Base-by-base conservation (phyloP, 2,888 invertebrate species). In the Ochropleura leucogaster region DNA sequence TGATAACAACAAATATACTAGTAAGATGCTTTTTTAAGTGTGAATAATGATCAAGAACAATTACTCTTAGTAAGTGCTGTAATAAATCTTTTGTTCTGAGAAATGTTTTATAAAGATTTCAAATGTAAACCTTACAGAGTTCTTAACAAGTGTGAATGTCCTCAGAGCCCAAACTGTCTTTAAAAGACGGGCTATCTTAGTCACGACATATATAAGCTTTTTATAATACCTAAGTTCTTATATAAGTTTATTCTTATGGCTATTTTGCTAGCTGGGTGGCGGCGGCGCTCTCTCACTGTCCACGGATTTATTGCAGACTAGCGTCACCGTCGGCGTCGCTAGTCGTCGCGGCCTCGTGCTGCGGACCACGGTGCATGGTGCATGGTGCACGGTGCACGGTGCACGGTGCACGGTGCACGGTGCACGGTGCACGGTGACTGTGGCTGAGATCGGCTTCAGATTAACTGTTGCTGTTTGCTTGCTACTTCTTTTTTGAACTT, bases 251-350 rank as follows among this genome's bases (percentile, higher is more conserved):
- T 51, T 6, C 51, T 30, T 30, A 30, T 30, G 30, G 30, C 30
- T 30, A 30, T 30, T 30, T 30, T 30, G 30, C 30, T 30, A 30
- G n/a, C n/a, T n/a, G n/a, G n/a, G n/a, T n/a, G 30, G 30, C 30
- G 30, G 30, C 30, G 10, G 9, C 44, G 60, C 57, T 30, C 44
- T 49, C 12, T 47, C 30, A 71, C 71, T 53, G 64, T n/a, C 71
- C 40, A 30, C 47, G 20, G 12, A 65, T 49, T 60, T 70, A 70
- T 44, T 53, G 40, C 30, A 20, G 46, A 67, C 42, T n/a, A n/a
- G n/a, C n/a, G n/a, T n/a, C n/a, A n/a, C n/a, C n/a, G n/a, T n/a
- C n/a, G n/a, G n/a, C 30, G 30, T 30, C 30, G 30, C 30, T 30
- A 1, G 30, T 30, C 30, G 1, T 30, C 30, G 30, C 30, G 30